Evolutionary conservation across 2,888 invertebrate genomes (phyloP).

Genomic region (Boloria euphrosyne): DNA sequence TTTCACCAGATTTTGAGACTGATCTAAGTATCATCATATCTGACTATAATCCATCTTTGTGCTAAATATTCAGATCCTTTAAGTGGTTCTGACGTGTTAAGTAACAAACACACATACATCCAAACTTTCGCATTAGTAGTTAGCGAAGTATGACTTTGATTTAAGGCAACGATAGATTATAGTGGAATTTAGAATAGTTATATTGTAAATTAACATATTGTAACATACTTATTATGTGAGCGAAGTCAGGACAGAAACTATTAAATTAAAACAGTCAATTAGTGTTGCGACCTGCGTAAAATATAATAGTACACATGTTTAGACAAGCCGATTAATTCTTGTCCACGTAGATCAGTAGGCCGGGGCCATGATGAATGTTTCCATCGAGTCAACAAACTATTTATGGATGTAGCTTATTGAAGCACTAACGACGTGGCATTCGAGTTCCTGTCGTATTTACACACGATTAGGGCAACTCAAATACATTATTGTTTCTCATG

Average conservation of each 20-base stretch:
- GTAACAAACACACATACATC: too few species aligned
- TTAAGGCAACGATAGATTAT: too few species aligned
- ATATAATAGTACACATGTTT: slow-evolving; percentile 16
- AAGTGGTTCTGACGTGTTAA: too few species aligned
- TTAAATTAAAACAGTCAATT: not conserved
- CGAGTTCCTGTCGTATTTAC: slow-evolving; percentile 41
- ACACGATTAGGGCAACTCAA: slow-evolving; percentile 42
- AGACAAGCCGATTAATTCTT: slow-evolving; percentile 33
- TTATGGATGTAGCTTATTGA: slow-evolving; percentile 38
- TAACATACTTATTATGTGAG: too few species aligned
- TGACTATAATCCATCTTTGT: too few species aligned
- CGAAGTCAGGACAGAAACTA: not conserved
- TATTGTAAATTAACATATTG: too few species aligned
- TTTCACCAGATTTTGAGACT: too few species aligned
- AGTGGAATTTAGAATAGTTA: too few species aligned
- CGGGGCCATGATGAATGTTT: slow-evolving; percentile 32
- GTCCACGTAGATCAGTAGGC: slow-evolving; percentile 27
- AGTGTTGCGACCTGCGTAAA: not conserved
- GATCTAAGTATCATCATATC: too few species aligned
- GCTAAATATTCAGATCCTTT: too few species aligned
- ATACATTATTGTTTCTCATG: slow-evolving; percentile 41
- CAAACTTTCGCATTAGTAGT: too few species aligned
- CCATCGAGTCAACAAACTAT: slow-evolving; percentile 36
- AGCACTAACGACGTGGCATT: slow-evolving; percentile 36
- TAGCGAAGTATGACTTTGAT: too few species aligned